Percentiles rank a stretch among this genome's conserved stretches.
Conservation (phyloP, 2,888 invertebrate species). For the Flexamia atlantica region DNA sequence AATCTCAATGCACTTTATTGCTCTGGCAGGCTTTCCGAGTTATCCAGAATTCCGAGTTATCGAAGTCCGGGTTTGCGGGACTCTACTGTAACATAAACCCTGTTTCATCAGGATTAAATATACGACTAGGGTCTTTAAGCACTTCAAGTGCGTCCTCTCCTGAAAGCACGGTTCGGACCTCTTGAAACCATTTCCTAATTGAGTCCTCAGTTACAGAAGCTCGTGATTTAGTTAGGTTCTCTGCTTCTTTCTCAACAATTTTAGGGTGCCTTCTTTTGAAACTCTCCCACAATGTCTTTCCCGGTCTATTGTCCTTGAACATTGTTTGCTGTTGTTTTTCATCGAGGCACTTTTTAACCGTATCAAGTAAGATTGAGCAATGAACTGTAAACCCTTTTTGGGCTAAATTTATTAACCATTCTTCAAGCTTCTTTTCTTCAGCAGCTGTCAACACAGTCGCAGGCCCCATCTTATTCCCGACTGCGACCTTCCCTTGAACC, state of each 20-base stretch:
- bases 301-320: background rate
- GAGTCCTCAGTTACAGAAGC: constrained; percentile 6
- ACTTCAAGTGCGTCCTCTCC: background rate
- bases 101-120: constrained; percentile 27
- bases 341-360: too few species aligned
- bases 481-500: background rate
- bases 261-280: constrained; percentile 27
- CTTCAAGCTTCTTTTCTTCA: too few species aligned
- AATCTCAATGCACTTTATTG: too few species aligned
- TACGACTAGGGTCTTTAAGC: constrained; percentile 6
- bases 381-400: too few species aligned
- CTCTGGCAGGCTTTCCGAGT: too few species aligned
- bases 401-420: too few species aligned
- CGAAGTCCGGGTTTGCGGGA: too few species aligned
- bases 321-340: background rate
- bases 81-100: background rate
- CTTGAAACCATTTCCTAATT: background rate
- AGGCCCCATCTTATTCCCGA: background rate
- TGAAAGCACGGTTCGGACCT: background rate
- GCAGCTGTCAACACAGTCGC: background rate
- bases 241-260: constrained; percentile 30
- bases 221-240: constrained; percentile 11
- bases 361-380: too few species aligned
- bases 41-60: too few species aligned
- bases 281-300: background rate